Conservation (phyloP, 2,888 invertebrate genomes). For the Leuctra nigra region DNA sequence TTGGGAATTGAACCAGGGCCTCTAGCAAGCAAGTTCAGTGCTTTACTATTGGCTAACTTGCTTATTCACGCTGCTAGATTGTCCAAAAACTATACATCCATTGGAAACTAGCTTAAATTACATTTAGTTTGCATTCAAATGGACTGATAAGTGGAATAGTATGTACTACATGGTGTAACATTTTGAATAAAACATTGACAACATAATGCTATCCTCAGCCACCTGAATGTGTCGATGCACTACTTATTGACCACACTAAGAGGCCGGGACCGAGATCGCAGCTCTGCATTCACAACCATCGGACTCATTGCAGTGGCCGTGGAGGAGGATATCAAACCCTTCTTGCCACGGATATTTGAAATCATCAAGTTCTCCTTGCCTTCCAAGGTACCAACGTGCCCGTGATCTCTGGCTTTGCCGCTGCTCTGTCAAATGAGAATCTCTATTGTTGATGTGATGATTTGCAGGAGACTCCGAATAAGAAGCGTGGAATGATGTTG, state of each 20-base stretch:
- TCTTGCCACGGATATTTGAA: slow-evolving; percentile 81
- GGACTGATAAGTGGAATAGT: no score
- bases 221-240: slow-evolving; percentile 65
- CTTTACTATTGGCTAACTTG: no score
- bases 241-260: slow-evolving; percentile 71
- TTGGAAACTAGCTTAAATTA: no score
- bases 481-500: slow-evolving; percentile 57
- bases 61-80: no score
- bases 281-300: slow-evolving; percentile 82
- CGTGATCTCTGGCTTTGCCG: not conserved
- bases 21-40: no score
- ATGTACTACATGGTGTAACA: no score
- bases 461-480: slow-evolving; percentile 62
- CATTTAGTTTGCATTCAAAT: no score
- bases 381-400: slow-evolving; percentile 39
- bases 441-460: not conserved
- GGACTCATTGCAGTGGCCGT: slow-evolving; percentile 89
- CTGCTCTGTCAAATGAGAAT: not conserved
- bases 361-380: slow-evolving; percentile 71
- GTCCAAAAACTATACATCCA: no score
- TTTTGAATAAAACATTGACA: no score
- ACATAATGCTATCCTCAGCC: no score
- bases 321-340: slow-evolving; percentile 68
- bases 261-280: slow-evolving; percentile 77
- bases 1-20: no score